These are phyloP conservation scores for Alentia gelatinosa DNA, from an alignment of 2,888 invertebrate genomes.

Conservation along the genomic window DNA sequence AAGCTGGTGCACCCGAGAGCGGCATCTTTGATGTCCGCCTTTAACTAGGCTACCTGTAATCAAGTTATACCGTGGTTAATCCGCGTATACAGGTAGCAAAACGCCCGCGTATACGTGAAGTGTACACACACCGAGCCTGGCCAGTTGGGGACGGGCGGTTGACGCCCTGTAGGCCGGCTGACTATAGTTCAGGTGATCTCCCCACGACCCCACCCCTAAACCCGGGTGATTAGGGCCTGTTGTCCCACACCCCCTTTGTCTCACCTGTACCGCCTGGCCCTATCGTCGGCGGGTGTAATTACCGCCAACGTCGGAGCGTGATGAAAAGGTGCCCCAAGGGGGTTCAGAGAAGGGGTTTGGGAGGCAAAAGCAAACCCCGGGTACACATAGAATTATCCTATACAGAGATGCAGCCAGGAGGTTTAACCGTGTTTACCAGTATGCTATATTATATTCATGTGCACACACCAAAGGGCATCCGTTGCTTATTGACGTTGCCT, in stretches of 20 bases:
- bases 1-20: background rate
- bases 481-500: too few relatives aligned
- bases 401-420: too few relatives aligned
- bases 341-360: background rate
- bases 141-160: background rate
- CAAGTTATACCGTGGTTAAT: background rate
- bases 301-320: too few relatives aligned
- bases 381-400: too few relatives aligned
- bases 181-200: background rate
- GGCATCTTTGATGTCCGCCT: background rate
- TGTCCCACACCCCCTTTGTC: background rate
- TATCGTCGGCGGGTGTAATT: too few relatives aligned
- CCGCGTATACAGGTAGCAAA: background rate
- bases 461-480: too few relatives aligned
- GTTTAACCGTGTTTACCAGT: too few relatives aligned
- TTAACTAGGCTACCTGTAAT: background rate
- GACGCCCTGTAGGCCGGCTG: background rate
- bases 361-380: too few relatives aligned
- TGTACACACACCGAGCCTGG: background rate
- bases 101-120: background rate
- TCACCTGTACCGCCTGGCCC: slow-evolving; percentile 1
- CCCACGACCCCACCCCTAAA: background rate
- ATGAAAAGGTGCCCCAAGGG: background rate
- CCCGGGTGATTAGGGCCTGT: background rate
- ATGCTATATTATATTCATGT: too few relatives aligned